Evolutionary conservation across 2,113 vertebrate genomes (phyloP).

Genomic region (Sus scrofa): T2T-Sscrofa CM000826.6:153423501-153424000

Average conservation of each 20-base stretch:
- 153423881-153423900: background rate
- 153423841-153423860: background rate
- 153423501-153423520: background rate
- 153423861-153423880: background rate
- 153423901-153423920: background rate
- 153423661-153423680: fast-evolving
- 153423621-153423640: background rate
- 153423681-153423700: background rate
- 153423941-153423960: too few relatives aligned
- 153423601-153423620: background rate
- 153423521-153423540: fast-evolving
- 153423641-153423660: background rate
- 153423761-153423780: fast-evolving
- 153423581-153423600: background rate
- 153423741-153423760: background rate
- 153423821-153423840: background rate
- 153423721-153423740: too few relatives aligned
- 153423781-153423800: background rate
- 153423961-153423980: too few relatives aligned
- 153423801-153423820: fast-evolving
- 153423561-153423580: background rate
- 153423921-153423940: too few relatives aligned
- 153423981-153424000: too few relatives aligned
- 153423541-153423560: fast-evolving
- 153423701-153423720: fast-evolving